Evolutionary conservation across 2,888 invertebrate genomes (phyloP).

Genomic region (Scrobipalpa atriplicella): DNA sequence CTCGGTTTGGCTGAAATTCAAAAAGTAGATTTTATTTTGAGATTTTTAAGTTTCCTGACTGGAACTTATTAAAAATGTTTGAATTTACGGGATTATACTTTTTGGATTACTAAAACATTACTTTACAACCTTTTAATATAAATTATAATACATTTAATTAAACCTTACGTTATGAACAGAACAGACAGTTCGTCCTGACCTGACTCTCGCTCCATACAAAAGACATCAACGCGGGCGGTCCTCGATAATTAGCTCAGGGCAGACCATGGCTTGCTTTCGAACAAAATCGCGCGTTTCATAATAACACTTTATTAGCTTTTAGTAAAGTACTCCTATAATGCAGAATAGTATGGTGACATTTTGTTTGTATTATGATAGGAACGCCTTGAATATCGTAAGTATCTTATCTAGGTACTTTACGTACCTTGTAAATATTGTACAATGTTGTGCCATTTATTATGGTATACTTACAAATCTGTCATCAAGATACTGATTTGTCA

Average conservation of each 20-base stretch:
- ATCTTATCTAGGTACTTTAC: conserved; percentile 9
- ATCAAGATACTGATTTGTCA: too few relatives aligned
- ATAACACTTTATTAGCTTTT: background rate
- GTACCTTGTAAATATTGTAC: background rate
- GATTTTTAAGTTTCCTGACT: too few relatives aligned
- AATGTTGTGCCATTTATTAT: background rate
- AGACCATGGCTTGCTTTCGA: background rate
- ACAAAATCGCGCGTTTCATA: too few relatives aligned
- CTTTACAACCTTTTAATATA: too few relatives aligned
- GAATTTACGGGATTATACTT: too few relatives aligned
- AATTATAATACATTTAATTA: too few relatives aligned
- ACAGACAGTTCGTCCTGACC: background rate
- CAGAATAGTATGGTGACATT: background rate
- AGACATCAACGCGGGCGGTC: conserved; percentile 74
- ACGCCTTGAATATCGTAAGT: conserved; percentile 17
- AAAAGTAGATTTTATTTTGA: too few relatives aligned
- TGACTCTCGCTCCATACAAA: conserved; percentile 51
- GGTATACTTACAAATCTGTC: too few relatives aligned
- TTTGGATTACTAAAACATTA: too few relatives aligned
- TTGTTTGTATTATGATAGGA: conserved; percentile 10
- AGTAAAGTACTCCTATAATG: background rate
- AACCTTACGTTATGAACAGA: background rate
- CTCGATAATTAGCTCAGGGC: conserved; percentile 23
- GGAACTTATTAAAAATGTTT: too few relatives aligned
- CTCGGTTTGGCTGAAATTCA: too few relatives aligned